phyloP scores from a whole-genome alignment of 92 coral and sea anemone genomes.

The Anthopleura xanthogrammica region DNA sequence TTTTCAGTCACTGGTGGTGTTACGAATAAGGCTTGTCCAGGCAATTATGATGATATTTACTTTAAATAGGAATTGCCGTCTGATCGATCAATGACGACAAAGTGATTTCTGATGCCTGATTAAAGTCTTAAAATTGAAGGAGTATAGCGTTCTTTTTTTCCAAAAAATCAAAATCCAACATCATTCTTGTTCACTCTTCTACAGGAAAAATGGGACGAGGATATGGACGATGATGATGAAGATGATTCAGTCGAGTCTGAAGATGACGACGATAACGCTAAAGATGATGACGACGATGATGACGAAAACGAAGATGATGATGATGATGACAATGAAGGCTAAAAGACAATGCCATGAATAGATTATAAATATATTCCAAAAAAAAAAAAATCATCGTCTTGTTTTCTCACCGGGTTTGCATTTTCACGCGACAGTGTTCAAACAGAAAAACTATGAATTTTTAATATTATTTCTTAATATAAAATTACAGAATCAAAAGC shows the following conservation, averaged over 20 bases:
- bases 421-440: background rate
- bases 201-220: slow-evolving; percentile 49
- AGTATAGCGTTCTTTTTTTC: background rate
- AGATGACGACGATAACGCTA: slow-evolving; percentile 16
- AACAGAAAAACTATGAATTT: background rate
- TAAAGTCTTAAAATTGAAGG: background rate
- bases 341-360: background rate
- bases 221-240: slow-evolving; percentile 28
- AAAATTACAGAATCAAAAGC: background rate
- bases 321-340: slow-evolving; percentile 30
- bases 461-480: no score
- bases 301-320: slow-evolving; percentile 15
- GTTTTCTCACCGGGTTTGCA: background rate
- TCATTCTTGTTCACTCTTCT: background rate
- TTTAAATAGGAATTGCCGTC: slow-evolving; percentile 94
- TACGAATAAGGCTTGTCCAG: background rate
- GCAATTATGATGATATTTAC: slow-evolving; percentile 57
- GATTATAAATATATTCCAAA: slow-evolving; percentile 7
- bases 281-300: slow-evolving; percentile 21
- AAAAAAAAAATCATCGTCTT: background rate
- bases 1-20: no score
- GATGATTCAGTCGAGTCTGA: slow-evolving; percentile 17
- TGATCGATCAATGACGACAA: slow-evolving; percentile 55
- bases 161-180: no score
- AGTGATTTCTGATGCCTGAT: slow-evolving; percentile 34